Conservation (phyloP, 2,113 vertebrate species). For the Theristicus caerulescens region DNA sequence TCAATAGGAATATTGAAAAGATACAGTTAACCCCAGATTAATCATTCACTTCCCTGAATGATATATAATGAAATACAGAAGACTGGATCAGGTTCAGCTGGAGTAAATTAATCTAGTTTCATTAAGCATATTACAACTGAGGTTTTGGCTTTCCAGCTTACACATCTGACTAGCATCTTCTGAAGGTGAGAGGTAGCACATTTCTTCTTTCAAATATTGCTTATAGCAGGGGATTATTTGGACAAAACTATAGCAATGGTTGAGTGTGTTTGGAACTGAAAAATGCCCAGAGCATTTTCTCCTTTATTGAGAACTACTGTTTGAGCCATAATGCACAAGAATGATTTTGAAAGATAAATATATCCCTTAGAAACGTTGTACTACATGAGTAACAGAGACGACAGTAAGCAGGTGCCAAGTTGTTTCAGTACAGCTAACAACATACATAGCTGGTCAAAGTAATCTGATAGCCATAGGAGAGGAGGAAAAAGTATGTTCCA, state of each 20-base stretch:
- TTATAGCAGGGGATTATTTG: not conserved
- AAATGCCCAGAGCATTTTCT: not conserved
- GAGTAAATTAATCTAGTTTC: not conserved
- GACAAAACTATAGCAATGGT: not conserved
- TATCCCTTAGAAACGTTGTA: not conserved
- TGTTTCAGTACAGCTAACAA: not conserved
- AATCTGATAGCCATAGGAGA: not conserved
- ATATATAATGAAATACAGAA: not conserved
- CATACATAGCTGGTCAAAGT: not conserved
- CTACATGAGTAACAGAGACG: not conserved
- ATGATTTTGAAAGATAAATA: not conserved
- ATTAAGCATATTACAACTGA: not conserved
- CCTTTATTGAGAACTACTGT: not conserved
- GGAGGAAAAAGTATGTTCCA: not conserved
- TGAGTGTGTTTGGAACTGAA: not conserved
- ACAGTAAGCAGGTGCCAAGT: not conserved
- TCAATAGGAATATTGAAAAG: slow-evolving; percentile 30
- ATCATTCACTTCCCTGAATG: not conserved
- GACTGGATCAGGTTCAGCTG: not conserved
- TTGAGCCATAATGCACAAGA: not conserved
- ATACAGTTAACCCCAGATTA: not conserved
- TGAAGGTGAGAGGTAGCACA: not conserved
- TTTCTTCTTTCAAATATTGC: not conserved
- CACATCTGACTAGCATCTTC: not conserved
- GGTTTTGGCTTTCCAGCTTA: not conserved